A percentile compares a stretch with the other conserved stretches of the same genome.
Evolutionary conservation across 2,888 invertebrate species (phyloP).

Genomic region (Heteromurus nitidus): DNA sequence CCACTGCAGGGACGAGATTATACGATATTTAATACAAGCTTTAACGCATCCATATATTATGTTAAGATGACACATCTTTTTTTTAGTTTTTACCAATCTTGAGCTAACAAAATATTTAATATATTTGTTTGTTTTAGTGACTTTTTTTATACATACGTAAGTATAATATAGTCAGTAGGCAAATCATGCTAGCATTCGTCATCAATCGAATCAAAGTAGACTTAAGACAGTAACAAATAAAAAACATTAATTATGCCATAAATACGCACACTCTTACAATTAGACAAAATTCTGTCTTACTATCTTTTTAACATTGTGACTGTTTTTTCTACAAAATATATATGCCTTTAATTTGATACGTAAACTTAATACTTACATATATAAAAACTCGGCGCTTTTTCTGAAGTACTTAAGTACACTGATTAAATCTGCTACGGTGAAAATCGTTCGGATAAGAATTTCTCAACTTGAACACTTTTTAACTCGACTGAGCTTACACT

Average conservation of each 20-base stretch:
- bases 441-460: too few species aligned
- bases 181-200: slow-evolving; percentile 44
- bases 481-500: slow-evolving; percentile 1
- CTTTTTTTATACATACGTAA: not conserved
- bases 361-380: too few species aligned
- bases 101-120: slow-evolving; percentile 31
- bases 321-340: too few species aligned
- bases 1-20: slow-evolving; percentile 33
- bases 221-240: not conserved
- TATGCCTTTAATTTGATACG: too few species aligned
- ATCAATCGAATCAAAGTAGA: slow-evolving; percentile 33
- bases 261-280: too few species aligned
- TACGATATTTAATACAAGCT: slow-evolving; percentile 56
- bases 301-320: too few species aligned
- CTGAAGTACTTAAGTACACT: too few species aligned
- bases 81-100: too few species aligned
- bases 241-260: not conserved
- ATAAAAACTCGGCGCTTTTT: too few species aligned
- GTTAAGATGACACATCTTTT: slow-evolving; percentile 1
- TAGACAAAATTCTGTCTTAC: too few species aligned
- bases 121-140: slow-evolving; percentile 10
- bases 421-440: too few species aligned
- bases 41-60: slow-evolving; percentile 24
- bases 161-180: slow-evolving; percentile 42
- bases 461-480: too few species aligned